Percentiles rank a stretch among this genome's conserved stretches.
Conservation (phyloP, 1,140 invertebrate genomes). For the Heliconius hermathena region DNA sequence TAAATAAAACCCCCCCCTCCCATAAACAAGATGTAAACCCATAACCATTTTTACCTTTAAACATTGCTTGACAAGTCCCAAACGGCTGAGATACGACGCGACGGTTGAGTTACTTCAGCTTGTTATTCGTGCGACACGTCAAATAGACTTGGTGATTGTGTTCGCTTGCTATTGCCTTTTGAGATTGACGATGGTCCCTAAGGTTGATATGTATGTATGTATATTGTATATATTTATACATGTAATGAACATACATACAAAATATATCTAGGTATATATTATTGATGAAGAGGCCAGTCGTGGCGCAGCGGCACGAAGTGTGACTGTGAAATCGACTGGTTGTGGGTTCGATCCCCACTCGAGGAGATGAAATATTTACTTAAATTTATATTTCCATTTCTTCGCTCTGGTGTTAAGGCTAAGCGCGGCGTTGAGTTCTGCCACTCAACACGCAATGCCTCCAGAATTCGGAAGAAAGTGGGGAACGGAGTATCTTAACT, state of each 20-base stretch:
- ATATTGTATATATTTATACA: background rate
- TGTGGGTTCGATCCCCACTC: too few relatives aligned
- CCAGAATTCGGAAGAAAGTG: too few relatives aligned
- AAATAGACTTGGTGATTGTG: constrained; percentile 5
- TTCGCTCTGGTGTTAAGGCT: too few relatives aligned
- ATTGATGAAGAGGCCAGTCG: too few relatives aligned
- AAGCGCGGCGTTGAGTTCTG: too few relatives aligned
- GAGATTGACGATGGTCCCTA: constrained; percentile 3
- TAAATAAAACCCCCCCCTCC: background rate
- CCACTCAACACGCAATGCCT: too few relatives aligned
- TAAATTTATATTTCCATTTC: too few relatives aligned
- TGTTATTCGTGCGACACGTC: constrained; percentile 4
- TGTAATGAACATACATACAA: background rate
- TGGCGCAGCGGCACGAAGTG: too few relatives aligned
- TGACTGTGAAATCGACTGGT: too few relatives aligned
- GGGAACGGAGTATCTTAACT: too few relatives aligned
- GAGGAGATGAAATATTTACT: too few relatives aligned
- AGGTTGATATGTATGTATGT: background rate
- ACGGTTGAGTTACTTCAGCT: constrained; percentile 2
- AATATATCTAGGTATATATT: too few relatives aligned
- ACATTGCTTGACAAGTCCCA: background rate
- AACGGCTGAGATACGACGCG: background rate
- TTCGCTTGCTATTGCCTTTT: background rate
- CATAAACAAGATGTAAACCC: background rate
- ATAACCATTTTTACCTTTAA: background rate